Base-by-base conservation (phyloP, 2,113 vertebrate species). In the Cottus gobio region DNA sequence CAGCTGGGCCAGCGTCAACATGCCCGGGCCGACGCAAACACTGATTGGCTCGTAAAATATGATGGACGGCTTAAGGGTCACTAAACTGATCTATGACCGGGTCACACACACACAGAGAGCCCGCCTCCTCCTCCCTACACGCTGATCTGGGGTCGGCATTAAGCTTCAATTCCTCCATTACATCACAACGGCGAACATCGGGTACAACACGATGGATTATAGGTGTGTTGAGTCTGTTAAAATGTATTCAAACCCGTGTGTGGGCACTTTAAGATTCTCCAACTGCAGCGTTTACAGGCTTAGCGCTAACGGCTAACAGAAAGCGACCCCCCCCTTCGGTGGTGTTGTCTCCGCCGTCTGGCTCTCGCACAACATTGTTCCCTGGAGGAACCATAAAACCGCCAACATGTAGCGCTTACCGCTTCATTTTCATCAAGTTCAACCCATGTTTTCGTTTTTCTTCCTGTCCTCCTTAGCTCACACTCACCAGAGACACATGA, bases 21-120 rank as follows among this genome's bases (percentile, higher is more conserved):
- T 60, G 80, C 80, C 71, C 30, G 15, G n/a, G 62, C 39, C 67
- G 16, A 72, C 24, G 24, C 31, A 75, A 85, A 85, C 75, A 69
- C 67, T 26, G 44, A 78, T 76, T 44, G 77, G 77, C 39, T 75
- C 46, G 74, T 87, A 84, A 85, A 87, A 44, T 64, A 13, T 73
- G 75, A 85, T 61, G 26, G 69, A 77, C 0, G 22, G 28, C 66
- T 39, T 18, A 2, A 9, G 36, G 82, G 71, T 79, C 79, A 78
- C 15, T 24, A 6, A 42, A 26, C 44, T 75, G 84, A 73, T 72
- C 58, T 67, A 20, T 77, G 52, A 46, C 37, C 20, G 30, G 60
- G 67, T 65, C 26, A 69, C 57, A 52, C 34, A 37, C 31, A 66
- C 61, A 68, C 9, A 8, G n/a, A 70, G 44, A 30, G 57, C 56